These are phyloP conservation scores for Lipotes vexillifer DNA, from an alignment of 2,113 vertebrate genomes.

Conservation along the genomic window DNA sequence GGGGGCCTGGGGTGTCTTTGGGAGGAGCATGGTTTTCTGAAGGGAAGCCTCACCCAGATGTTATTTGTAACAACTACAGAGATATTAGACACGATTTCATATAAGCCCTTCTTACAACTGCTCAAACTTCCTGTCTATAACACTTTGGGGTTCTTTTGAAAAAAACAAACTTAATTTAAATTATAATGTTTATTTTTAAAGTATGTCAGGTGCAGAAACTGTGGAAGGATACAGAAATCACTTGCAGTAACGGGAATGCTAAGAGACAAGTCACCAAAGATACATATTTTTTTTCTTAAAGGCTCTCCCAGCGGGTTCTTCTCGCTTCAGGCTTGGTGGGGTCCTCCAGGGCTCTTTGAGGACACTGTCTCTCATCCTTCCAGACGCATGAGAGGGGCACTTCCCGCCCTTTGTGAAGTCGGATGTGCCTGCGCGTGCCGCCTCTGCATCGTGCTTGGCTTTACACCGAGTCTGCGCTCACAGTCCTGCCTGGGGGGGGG, in stretches of 20 bases:
- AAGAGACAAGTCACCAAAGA: fast-evolving
- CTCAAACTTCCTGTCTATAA: background rate
- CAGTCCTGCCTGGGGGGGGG: background rate
- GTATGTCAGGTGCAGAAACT: background rate
- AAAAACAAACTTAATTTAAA: background rate
- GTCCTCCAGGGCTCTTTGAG: fast-evolving
- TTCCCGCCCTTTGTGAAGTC: fast-evolving
- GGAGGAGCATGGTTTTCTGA: fast-evolving
- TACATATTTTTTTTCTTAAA: background rate
- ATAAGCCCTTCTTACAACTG: background rate
- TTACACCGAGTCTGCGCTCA: background rate
- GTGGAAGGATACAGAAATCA: background rate
- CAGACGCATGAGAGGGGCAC: fast-evolving
- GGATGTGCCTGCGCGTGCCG: no score
- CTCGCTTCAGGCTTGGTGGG: background rate
- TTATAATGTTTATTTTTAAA: background rate
- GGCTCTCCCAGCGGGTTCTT: fast-evolving
- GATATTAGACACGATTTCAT: fast-evolving
- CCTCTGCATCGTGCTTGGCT: background rate
- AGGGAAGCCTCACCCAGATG: background rate
- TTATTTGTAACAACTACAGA: fast-evolving
- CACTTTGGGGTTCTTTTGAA: background rate
- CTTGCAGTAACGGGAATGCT: background rate
- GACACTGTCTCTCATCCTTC: fast-evolving
- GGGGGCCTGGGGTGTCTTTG: fast-evolving